Evolutionary conservation across 2,113 vertebrate species (phyloP), one percentile per base, ranked within the genome.

Genomic region (Zosterops japonicus): DNA sequence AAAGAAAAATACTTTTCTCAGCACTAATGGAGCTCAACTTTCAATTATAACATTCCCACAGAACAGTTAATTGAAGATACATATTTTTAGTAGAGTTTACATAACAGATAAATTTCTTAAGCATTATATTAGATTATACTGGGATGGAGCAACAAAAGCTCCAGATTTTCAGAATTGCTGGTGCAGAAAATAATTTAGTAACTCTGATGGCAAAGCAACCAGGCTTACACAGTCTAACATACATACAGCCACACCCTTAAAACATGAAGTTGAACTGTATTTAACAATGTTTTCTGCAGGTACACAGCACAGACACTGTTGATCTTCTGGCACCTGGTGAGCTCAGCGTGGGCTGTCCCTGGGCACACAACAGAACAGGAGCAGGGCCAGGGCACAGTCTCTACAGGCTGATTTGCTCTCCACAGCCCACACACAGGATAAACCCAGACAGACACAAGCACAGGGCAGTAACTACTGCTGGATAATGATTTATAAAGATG

Each of bases 261-360:
- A 55, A 14, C 35, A 14, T 0, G 11, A 46, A 6, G 14, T 2
- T 20, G 20, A 47, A 7, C 25, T 8, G 13, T 5, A 23, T 57
- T 15, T 21, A 36, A 41, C 0, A 25, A 0, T 1, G 23, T 36
- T 25, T 55, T n/a, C 53, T 22, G 47, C 29, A 63, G 31, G 47
- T 1, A 11, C 0, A 0, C 4, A 42, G 69, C 72, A 53, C 3
- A 4, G 47, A 9, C 25, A 33, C 7, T 2, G 12, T 8, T 53
- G 7, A 5, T 12, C 8, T 50, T 3, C 29, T 23, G 76, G 49
- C 42, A 29, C 29, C 5, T 0, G 0, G 7, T 1, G 8, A 24
- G 55, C n/a, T 29, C 56, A 55, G 65, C 49, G 50, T 13, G 27
- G 59, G 14, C 68, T 44, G 70, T 4, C 29, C 29, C 79, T 11